These are phyloP conservation scores for Tetragnatha versicolor DNA, from an alignment of 1,140 invertebrate species.

Conservation along the genomic window DNA sequence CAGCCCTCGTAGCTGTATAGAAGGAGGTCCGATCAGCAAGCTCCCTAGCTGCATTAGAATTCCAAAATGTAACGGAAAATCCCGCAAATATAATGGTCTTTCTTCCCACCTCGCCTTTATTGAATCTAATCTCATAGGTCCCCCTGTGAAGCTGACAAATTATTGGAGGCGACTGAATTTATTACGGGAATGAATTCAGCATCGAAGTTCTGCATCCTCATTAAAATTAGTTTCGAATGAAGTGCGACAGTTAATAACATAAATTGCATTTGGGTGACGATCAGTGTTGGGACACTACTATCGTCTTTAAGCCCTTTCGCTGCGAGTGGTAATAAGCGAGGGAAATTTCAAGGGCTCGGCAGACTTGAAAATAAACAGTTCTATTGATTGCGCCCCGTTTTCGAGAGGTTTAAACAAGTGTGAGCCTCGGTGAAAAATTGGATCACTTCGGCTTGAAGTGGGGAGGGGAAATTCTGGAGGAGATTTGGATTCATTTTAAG, in stretches of 20 bases:
- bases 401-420: no score
- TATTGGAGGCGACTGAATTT: neutral
- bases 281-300: neutral
- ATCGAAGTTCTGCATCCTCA: neutral
- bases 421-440: no score
- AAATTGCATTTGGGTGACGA: conserved; percentile 10
- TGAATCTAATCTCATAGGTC: conserved; percentile 6
- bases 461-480: no score
- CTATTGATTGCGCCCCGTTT: neutral
- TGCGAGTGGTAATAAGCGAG: neutral
- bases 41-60: conserved; percentile 4
- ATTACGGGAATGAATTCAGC: conserved; percentile 6
- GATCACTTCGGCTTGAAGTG: no score
- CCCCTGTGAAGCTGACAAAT: neutral
- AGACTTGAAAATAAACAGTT: conserved; percentile 11
- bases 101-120: conserved; percentile 7
- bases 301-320: neutral
- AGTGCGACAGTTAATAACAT: conserved; percentile 6
- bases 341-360: neutral
- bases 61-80: neutral
- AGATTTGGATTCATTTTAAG: no score
- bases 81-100: neutral
- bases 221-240: conserved; percentile 19
- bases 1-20: no score
- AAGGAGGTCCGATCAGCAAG: no score